Conservation (phyloP, 2,797 vertebrate species). For the Pteropus rufus region DNA sequence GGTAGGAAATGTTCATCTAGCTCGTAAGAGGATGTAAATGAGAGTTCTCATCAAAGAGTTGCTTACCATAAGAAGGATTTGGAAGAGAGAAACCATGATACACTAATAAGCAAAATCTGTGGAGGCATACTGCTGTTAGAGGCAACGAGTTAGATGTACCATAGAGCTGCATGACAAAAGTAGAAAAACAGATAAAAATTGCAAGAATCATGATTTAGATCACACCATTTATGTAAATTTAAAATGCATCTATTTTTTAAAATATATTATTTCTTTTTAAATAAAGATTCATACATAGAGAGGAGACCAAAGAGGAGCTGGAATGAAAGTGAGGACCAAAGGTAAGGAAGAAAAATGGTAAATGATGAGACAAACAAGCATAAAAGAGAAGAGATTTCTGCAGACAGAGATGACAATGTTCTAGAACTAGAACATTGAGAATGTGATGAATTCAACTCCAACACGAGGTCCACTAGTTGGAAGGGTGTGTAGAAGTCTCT, state of each 20-base stretch:
- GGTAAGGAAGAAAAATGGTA: not conserved
- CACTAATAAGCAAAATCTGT: not conserved
- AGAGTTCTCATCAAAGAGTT: not conserved
- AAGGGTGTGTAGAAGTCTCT: not conserved
- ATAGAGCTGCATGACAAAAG: not conserved
- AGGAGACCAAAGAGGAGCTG: not conserved
- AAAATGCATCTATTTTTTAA: not conserved
- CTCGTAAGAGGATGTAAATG: not conserved
- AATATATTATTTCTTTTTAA: not conserved
- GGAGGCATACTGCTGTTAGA: not conserved
- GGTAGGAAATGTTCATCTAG: not conserved
- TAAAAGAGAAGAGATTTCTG: not conserved
- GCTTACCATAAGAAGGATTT: not conserved
- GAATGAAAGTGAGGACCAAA: not conserved
- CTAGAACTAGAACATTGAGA: not conserved
- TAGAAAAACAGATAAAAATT: not conserved
- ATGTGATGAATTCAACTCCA: not conserved
- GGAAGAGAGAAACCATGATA: not conserved
- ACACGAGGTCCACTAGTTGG: not conserved
- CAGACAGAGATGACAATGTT: not conserved
- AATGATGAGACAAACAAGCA: not conserved
- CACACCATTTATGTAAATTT: not conserved
- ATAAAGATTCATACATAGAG: not conserved
- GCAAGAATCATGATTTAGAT: not conserved
- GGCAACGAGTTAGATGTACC: not conserved